phyloP scores from a whole-genome alignment of 1,140 invertebrate species.

The Magallana gigas region DNA sequence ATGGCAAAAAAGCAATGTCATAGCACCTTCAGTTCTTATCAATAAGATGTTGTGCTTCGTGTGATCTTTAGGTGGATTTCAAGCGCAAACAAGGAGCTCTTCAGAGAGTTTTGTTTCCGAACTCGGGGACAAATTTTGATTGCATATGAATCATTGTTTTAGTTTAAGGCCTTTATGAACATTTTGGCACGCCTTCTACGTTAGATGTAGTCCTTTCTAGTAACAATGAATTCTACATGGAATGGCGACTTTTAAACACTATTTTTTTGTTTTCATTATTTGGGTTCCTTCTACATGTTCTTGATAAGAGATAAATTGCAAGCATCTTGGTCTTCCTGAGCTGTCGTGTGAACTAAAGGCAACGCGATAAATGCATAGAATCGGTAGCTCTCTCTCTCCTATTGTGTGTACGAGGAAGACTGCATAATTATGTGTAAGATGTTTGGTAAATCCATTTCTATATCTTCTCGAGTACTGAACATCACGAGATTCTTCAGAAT shows the following conservation, averaged over 20 bases:
- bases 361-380: slow-evolving; percentile 33
- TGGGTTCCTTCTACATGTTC: neutral
- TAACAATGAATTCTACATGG: neutral
- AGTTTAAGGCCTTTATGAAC: slow-evolving; percentile 29
- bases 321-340: slow-evolving; percentile 13
- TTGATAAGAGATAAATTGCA: neutral
- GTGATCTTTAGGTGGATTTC: slow-evolving; percentile 18
- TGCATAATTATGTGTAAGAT: neutral
- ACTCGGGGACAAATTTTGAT: slow-evolving; percentile 10
- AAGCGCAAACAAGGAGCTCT: neutral
- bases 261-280: neutral
- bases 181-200: slow-evolving; percentile 19
- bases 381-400: neutral
- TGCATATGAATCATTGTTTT: slow-evolving; percentile 25
- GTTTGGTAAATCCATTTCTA: no score
- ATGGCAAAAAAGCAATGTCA: slow-evolving; percentile 8
- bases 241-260: neutral
- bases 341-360: neutral
- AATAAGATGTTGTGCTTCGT: slow-evolving; percentile 16
- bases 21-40: slow-evolving; percentile 21
- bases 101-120: neutral
- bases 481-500: no score
- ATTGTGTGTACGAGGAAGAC: neutral
- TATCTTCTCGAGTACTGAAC: no score
- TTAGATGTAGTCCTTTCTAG: neutral